Percentiles rank a stretch among this genome's conserved stretches.
These are phyloP conservation scores for Apomyelois bistriatella DNA, from an alignment of 2,888 invertebrate genomes.

Conservation along the genomic window DNA sequence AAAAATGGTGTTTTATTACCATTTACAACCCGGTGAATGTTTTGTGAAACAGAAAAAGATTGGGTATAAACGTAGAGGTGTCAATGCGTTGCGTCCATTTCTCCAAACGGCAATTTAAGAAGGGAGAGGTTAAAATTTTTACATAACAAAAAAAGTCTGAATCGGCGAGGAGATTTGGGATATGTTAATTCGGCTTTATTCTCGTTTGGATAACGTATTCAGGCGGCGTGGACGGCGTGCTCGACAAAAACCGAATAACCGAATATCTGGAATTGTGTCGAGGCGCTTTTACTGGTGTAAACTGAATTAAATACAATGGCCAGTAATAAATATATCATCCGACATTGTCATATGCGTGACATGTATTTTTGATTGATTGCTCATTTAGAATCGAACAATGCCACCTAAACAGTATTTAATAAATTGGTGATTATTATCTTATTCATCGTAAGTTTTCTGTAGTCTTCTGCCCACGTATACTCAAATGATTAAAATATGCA, in stretches of 20 bases:
- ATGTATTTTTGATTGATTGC: constrained; percentile 16
- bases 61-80: constrained; percentile 65
- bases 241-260: constrained; percentile 59
- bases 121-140: constrained; percentile 52
- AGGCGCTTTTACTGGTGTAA: constrained; percentile 60
- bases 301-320: constrained; percentile 45
- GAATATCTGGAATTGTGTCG: constrained; percentile 62
- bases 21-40: constrained; percentile 55
- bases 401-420: neutral
- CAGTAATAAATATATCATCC: constrained; percentile 41
- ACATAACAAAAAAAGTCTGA: constrained; percentile 55
- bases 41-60: constrained; percentile 41
- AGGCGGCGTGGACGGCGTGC: constrained; percentile 42
- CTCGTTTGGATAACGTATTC: constrained; percentile 57
- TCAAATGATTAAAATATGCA: constrained; percentile 5
- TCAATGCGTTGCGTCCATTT: constrained; percentile 54
- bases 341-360: constrained; percentile 29
- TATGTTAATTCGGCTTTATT: constrained; percentile 67
- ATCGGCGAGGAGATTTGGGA: constrained; percentile 52
- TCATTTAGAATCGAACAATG: constrained; percentile 15
- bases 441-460: constrained; percentile 4
- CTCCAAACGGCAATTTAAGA: constrained; percentile 58
- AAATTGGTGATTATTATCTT: neutral
- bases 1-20: constrained; percentile 77
- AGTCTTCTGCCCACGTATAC: neutral